phyloP scores from a whole-genome alignment of 2,797 vertebrate genomes.

The Liasis olivaceus region DNA sequence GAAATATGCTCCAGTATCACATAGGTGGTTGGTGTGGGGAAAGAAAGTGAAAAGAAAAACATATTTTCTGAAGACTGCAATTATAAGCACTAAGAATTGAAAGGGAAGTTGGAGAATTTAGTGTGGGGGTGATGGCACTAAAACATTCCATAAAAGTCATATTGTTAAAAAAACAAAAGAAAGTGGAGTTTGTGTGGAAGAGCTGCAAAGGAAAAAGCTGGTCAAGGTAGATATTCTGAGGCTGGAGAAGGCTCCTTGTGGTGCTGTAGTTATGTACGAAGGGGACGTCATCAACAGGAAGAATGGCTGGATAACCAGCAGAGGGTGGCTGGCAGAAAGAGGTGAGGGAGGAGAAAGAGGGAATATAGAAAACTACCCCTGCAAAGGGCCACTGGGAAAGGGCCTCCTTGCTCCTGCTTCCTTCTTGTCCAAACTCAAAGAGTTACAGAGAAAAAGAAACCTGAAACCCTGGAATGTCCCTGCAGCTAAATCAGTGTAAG shows the following conservation, averaged over 20 bases:
- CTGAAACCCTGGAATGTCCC: not conserved
- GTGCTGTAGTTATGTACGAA: not conserved
- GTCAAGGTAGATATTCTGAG: not conserved
- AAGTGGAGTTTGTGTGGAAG: not conserved
- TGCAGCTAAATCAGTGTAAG: not conserved
- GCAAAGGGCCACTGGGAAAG: not conserved
- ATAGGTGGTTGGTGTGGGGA: not conserved
- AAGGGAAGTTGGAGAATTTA: not conserved
- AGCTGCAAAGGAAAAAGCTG: not conserved
- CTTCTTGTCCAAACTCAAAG: not conserved
- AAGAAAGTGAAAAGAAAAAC: not conserved
- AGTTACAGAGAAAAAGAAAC: not conserved
- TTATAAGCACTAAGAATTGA: constrained; percentile 13
- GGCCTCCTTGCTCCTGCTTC: not conserved
- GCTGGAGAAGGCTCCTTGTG: not conserved
- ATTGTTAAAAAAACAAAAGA: constrained; percentile 8
- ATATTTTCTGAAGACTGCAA: constrained; percentile 7
- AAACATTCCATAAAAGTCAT: constrained; percentile 11
- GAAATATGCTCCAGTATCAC: not conserved
- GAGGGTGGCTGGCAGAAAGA: not conserved
- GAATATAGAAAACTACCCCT: not conserved
- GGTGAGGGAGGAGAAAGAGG: not conserved
- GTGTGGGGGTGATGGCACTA: not conserved
- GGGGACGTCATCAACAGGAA: not conserved
- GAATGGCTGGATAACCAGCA: not conserved